Conservation (phyloP, 2,113 vertebrate species). For the Aramus guarauna region DNA sequence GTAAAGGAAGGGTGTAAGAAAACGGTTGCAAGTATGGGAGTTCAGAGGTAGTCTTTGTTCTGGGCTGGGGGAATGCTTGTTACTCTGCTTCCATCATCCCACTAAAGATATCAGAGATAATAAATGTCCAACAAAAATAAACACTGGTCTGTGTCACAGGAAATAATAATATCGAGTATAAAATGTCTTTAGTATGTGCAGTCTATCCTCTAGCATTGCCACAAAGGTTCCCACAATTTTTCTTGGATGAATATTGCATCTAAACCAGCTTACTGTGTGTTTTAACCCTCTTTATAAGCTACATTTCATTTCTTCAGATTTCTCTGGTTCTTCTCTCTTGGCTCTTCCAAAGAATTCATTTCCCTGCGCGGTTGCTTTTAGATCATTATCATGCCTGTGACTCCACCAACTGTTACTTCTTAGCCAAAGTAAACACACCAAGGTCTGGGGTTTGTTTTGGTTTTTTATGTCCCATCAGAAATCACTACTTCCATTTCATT, state of each 20-base stretch:
- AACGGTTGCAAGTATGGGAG: neutral
- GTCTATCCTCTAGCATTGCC: neutral
- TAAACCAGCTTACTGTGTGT: neutral
- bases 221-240: neutral
- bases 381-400: neutral
- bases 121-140: neutral
- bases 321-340: neutral
- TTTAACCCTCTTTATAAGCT: neutral
- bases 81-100: neutral
- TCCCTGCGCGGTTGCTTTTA: neutral
- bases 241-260: neutral
- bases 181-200: neutral
- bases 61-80: neutral
- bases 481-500: neutral
- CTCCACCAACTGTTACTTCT: neutral
- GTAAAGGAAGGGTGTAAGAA: neutral
- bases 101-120: neutral
- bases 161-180: neutral
- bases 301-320: neutral
- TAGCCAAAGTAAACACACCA: neutral
- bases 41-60: neutral
- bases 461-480: neutral
- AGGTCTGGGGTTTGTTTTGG: neutral
- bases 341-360: neutral
- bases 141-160: neutral